These are phyloP conservation scores for Taxidea taxus DNA, from an alignment of 2,113 vertebrate genomes.

Conservation along the genomic window DNA sequence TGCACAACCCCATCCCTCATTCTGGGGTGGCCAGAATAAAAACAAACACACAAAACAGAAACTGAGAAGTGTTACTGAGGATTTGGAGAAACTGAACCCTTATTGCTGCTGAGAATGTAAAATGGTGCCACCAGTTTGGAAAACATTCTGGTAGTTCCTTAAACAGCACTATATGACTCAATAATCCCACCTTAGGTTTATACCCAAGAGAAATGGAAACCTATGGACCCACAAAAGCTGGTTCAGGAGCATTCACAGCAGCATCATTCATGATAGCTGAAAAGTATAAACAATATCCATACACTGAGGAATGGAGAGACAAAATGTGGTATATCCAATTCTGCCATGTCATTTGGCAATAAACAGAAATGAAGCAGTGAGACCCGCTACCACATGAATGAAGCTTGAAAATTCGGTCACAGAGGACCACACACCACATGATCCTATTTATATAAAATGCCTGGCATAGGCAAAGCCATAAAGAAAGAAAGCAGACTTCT, in stretches of 20 bases:
- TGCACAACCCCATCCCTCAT: not conserved
- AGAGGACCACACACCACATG: not conserved
- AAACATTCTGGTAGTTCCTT: not conserved
- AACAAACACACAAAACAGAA: not conserved
- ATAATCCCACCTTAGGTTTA: not conserved
- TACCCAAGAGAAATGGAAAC: not conserved
- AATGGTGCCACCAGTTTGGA: not conserved
- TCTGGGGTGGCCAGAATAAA: not conserved
- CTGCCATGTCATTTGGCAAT: not conserved
- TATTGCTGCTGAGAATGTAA: not conserved
- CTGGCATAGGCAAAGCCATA: not conserved
- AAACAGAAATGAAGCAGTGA: not conserved
- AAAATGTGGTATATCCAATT: not conserved
- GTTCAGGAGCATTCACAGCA: not conserved
- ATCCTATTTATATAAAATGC: not conserved
- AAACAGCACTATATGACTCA: not conserved
- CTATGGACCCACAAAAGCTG: not conserved
- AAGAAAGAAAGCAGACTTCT: not conserved
- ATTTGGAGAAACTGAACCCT: not conserved
- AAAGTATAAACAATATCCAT: not conserved
- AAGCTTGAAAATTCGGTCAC: not conserved
- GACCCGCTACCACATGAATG: not conserved
- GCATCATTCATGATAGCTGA: not conserved
- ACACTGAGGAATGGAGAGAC: not conserved
- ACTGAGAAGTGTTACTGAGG: not conserved